Evolutionary conservation across 1,140 invertebrate genomes (phyloP).

Genomic region (Aphelinus certus): DNA sequence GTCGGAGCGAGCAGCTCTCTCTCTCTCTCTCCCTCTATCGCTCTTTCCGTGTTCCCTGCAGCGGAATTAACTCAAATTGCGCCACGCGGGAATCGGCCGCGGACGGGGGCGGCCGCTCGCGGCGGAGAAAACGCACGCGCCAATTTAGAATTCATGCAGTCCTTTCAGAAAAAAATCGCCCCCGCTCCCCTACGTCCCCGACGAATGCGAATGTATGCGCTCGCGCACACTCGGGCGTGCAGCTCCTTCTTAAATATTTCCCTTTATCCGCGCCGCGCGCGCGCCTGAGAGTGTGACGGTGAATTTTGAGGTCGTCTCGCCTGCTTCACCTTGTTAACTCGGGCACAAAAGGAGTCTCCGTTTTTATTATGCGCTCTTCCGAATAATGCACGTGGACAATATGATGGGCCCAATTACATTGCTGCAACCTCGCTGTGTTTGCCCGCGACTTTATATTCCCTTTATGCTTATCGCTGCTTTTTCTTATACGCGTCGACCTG

Average conservation of each 20-base stretch:
- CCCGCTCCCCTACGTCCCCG: background rate
- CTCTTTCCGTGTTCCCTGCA: constrained; percentile 53
- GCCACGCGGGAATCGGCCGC: constrained; percentile 51
- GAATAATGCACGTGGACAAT: constrained; percentile 23
- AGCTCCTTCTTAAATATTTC: constrained; percentile 23
- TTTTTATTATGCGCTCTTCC: constrained; percentile 11
- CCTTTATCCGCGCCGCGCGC: constrained; percentile 4
- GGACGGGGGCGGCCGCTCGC: too few relatives aligned
- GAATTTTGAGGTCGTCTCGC: background rate
- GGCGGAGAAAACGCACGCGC: background rate
- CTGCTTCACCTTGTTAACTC: constrained; percentile 8
- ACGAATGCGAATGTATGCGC: background rate
- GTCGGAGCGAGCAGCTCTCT: too few relatives aligned
- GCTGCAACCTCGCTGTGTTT: background rate
- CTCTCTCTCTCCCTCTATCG: background rate
- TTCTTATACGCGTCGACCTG: too few relatives aligned
- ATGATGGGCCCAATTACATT: constrained; percentile 9
- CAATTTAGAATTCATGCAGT: constrained; percentile 20
- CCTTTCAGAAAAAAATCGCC: background rate
- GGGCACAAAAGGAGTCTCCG: constrained; percentile 8
- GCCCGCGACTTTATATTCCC: background rate
- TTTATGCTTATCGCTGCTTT: too few relatives aligned
- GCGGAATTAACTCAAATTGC: constrained; percentile 64
- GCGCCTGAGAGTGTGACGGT: too few relatives aligned
- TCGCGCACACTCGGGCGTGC: background rate